A percentile compares a stretch with the other conserved stretches of the same genome.
phyloP scores from a whole-genome alignment of 2,797 vertebrate species.

The Parauchenoglanis punctatus region DNA sequence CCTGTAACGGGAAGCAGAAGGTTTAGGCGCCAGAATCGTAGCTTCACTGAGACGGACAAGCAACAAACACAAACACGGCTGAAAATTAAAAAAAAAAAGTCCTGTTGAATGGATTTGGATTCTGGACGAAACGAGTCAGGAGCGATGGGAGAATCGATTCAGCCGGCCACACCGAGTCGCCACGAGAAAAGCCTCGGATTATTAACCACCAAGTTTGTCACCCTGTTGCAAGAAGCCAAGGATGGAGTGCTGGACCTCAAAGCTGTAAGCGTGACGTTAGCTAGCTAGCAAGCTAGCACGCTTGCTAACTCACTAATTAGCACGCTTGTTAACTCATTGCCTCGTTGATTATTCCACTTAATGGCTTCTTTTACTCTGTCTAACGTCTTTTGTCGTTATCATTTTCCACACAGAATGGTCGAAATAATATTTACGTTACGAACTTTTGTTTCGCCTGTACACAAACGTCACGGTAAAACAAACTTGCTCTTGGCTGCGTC shows the following conservation, averaged over 20 bases:
- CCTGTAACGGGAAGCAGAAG: conserved; percentile 47
- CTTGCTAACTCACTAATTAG: background rate
- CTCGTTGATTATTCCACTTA: background rate
- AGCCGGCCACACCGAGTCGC: conserved; percentile 88
- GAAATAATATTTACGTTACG: background rate
- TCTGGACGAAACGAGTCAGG: conserved; percentile 75
- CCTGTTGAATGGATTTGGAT: conserved; percentile 75
- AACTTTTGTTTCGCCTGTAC: background rate
- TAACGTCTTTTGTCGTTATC: background rate
- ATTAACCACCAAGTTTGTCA: conserved; percentile 96
- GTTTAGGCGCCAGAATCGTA: conserved; percentile 54
- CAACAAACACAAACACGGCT: conserved; percentile 45
- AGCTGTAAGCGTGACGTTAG: conserved; percentile 77
- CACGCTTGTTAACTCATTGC: background rate
- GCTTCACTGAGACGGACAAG: conserved; percentile 55
- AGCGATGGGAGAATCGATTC: conserved; percentile 81
- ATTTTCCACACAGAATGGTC: too few relatives aligned
- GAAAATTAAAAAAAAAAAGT: conserved; percentile 38
- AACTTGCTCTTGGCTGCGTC: background rate
- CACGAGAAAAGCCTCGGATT: conserved; percentile 96
- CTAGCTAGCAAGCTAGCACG: background rate
- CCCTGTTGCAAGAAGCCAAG: conserved; percentile 93
- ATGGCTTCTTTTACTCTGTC: too few relatives aligned
- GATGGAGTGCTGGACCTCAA: conserved; percentile 96
- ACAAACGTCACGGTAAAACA: background rate